Evolutionary conservation across 2,888 invertebrate genomes (phyloP).

Genomic region (Melangyna quadrimaculata): DNA sequence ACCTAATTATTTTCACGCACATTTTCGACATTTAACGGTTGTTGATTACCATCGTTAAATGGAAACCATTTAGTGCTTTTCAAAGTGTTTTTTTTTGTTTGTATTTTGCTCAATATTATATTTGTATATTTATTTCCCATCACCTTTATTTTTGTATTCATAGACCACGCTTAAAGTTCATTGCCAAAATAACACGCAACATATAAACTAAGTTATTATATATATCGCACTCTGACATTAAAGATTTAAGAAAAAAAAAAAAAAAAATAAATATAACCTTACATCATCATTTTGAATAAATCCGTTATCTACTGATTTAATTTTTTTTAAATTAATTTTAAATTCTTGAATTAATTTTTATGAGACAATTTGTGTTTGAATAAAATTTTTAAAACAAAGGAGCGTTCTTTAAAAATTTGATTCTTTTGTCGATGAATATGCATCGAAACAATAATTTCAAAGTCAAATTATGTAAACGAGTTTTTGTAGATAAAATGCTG

Average conservation of each 20-base stretch:
- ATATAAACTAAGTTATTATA: slow-evolving; percentile 1
- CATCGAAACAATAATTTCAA: slow-evolving; percentile 1
- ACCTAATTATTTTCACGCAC: slow-evolving; percentile 14
- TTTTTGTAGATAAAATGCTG: background rate
- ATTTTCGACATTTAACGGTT: slow-evolving; percentile 29
- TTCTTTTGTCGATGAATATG: slow-evolving; percentile 25
- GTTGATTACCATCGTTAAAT: slow-evolving; percentile 33
- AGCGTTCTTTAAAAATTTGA: background rate
- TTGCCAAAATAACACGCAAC: slow-evolving; percentile 21
- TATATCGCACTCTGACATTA: background rate
- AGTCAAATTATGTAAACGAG: background rate
- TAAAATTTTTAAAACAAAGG: background rate
- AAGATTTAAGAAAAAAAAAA: background rate
- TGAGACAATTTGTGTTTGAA: background rate
- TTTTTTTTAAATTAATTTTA: slow-evolving; percentile 2
- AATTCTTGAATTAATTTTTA: slow-evolving; percentile 20
- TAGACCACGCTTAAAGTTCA: slow-evolving; percentile 1
- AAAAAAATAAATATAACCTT: slow-evolving; percentile 17
- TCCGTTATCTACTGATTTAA: slow-evolving; percentile 24
- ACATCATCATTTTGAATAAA: slow-evolving; percentile 40
- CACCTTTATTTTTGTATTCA: background rate
- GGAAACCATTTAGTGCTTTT: background rate
- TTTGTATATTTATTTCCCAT: background rate
- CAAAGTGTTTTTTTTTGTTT: background rate
- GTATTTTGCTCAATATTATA: background rate